phyloP scores from a whole-genome alignment of 2,797 vertebrate genomes.

The Silurus lanzhouensis region DNA sequence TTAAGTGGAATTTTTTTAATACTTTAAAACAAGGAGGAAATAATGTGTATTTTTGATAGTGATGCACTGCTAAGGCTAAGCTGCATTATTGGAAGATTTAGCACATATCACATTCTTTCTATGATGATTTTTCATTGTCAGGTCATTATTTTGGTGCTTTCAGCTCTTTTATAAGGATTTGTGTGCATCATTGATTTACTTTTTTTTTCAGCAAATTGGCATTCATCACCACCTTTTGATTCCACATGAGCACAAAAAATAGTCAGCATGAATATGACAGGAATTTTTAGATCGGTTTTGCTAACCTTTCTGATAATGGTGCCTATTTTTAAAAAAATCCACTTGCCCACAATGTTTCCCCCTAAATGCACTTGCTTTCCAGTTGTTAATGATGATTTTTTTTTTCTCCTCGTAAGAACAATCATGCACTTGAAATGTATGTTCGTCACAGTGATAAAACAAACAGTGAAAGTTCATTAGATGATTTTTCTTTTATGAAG shows the following conservation, averaged over 20 bases:
- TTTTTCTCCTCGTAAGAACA: neutral
- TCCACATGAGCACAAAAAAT: neutral
- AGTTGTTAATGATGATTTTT: slow-evolving; percentile 4
- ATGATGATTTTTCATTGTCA: neutral
- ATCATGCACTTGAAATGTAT: neutral
- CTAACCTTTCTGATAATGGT: neutral
- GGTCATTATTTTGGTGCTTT: neutral
- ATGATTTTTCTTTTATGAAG: slow-evolving; percentile 13
- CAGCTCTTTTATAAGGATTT: neutral
- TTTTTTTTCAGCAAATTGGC: neutral
- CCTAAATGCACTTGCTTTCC: neutral
- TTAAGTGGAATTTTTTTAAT: neutral
- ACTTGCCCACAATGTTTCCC: neutral
- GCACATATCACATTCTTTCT: neutral
- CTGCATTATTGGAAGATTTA: neutral
- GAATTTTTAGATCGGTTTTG: neutral
- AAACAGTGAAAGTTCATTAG: neutral
- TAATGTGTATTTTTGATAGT: neutral
- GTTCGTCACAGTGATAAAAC: slow-evolving; percentile 5
- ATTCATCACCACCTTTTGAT: neutral
- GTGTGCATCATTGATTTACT: neutral
- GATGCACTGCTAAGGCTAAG: neutral
- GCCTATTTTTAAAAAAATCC: neutral
- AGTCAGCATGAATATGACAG: neutral
- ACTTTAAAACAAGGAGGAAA: neutral